phyloP scores from a whole-genome alignment of 2,113 vertebrate species.

The Peucedramus taeniatus region DNA sequence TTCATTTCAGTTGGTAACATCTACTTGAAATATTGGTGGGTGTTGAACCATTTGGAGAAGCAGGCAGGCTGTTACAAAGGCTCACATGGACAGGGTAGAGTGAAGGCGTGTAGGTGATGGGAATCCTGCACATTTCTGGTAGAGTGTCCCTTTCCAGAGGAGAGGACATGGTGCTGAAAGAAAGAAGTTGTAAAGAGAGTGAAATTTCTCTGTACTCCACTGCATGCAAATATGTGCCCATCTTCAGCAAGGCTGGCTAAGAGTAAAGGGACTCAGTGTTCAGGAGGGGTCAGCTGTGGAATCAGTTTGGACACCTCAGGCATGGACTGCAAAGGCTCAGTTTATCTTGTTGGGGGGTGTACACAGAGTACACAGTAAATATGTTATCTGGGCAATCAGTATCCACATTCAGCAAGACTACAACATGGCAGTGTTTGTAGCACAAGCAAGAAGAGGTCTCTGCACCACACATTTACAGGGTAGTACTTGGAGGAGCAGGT shows the following conservation, averaged over 20 bases:
- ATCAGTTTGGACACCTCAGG: not conserved
- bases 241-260: not conserved
- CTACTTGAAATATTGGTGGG: slow-evolving; percentile 43
- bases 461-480: not conserved
- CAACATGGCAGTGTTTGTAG: not conserved
- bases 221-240: not conserved
- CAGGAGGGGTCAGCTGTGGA: not conserved
- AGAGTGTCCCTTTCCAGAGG: not conserved
- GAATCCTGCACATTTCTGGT: not conserved
- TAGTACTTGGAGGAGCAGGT: not conserved
- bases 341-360: not conserved
- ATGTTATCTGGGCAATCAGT: not conserved
- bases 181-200: not conserved
- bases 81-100: not conserved
- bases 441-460: not conserved
- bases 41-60: not conserved
- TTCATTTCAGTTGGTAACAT: slow-evolving; percentile 59
- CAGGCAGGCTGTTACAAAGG: not conserved
- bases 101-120: not conserved
- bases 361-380: not conserved
- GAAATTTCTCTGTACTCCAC: not conserved
- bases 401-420: accelerated
- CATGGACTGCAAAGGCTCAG: not conserved
- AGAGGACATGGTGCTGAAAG: not conserved
- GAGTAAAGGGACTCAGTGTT: not conserved